Conservation (phyloP, 2,797 vertebrate species). For the Tachyglossus aculeatus region DNA sequence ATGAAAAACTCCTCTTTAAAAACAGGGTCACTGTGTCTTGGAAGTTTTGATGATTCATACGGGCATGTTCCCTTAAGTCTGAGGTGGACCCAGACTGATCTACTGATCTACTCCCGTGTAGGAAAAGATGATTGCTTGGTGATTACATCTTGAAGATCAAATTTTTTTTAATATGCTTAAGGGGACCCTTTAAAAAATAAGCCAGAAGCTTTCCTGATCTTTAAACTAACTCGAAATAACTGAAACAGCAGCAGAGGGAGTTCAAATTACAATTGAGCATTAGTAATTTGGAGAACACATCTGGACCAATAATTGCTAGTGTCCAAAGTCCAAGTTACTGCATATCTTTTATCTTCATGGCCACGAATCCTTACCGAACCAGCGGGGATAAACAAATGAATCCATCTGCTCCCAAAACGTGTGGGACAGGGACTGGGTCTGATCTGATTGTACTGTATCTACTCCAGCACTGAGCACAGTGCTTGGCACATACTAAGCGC, state of each 20-base stretch:
- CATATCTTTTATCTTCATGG: neutral
- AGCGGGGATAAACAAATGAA: neutral
- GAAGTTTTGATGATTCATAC: neutral
- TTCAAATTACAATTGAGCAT: neutral
- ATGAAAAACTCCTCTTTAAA: neutral
- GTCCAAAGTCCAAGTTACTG: neutral
- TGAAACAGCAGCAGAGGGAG: neutral
- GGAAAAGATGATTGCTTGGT: neutral
- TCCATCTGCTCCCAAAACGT: neutral
- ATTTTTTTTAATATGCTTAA: constrained; percentile 21
- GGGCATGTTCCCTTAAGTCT: too few species aligned
- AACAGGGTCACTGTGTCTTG: constrained; percentile 4
- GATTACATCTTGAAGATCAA: constrained; percentile 12
- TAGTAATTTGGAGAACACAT: constrained; percentile 18
- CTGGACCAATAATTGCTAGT: neutral
- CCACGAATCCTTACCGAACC: neutral
- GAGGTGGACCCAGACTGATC: too few species aligned
- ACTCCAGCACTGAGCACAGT: too few species aligned
- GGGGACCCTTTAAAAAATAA: constrained; percentile 12
- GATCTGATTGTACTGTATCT: too few species aligned
- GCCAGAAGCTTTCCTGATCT: neutral
- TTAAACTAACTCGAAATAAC: constrained; percentile 22
- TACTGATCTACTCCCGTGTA: constrained; percentile 9
- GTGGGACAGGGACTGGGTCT: too few species aligned
- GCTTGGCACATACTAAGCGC: too few species aligned